These are phyloP conservation scores for Anser cygnoides DNA, from an alignment of 2,113 vertebrate genomes.

Conservation along the genomic window DNA sequence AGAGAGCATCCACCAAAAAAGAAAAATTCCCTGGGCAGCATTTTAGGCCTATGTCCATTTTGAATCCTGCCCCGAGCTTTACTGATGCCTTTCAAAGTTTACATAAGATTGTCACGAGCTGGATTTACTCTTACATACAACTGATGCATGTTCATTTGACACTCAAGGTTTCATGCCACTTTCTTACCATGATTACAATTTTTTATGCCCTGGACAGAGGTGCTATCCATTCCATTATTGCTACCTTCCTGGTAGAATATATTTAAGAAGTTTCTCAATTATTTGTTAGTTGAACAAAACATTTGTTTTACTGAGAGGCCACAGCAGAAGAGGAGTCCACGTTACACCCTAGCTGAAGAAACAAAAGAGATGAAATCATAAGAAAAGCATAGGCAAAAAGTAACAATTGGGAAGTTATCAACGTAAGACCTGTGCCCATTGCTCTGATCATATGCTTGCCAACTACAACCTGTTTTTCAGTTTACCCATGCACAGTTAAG, in stretches of 20 bases:
- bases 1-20: not conserved
- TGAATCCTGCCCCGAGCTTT: not conserved
- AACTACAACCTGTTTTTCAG: not conserved
- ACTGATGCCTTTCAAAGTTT: not conserved
- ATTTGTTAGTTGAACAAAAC: not conserved
- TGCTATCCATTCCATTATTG: not conserved
- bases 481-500: not conserved
- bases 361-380: not conserved
- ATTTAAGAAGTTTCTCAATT: not conserved
- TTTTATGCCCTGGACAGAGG: not conserved
- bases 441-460: not conserved
- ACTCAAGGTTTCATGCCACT: not conserved
- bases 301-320: not conserved
- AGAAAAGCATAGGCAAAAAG: not conserved
- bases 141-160: not conserved
- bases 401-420: not conserved
- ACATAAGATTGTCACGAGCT: fast-evolving
- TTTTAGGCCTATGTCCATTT: not conserved
- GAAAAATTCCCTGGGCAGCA: not conserved
- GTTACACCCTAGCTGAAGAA: not conserved
- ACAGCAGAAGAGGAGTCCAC: not conserved
- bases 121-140: not conserved
- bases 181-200: not conserved
- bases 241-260: not conserved
- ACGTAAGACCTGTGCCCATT: not conserved